Evolutionary conservation across 2,797 vertebrate genomes (phyloP).

Genomic region (Phoxinus dragarum): DNA sequence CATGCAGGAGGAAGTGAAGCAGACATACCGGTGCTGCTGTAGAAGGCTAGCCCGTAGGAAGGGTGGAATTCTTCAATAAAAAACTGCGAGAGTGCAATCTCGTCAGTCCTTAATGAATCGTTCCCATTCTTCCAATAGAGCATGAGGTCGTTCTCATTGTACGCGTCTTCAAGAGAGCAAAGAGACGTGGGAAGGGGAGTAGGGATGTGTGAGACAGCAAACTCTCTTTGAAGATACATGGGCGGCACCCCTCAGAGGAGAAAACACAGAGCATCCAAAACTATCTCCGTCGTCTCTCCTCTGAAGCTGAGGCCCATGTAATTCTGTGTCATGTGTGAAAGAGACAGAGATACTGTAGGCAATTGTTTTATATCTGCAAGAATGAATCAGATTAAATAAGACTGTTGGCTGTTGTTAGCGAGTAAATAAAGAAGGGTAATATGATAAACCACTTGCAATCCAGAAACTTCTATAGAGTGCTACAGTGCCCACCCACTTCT

Average conservation of each 20-base stretch:
- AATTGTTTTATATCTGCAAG: not conserved
- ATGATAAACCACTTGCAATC: not conserved
- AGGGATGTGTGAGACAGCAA: conserved; percentile 17
- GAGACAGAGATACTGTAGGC: not conserved
- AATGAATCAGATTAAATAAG: not conserved
- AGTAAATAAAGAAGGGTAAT: not conserved
- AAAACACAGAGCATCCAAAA: conserved; percentile 50
- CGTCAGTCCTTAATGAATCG: conserved; percentile 90
- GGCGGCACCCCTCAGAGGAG: conserved; percentile 64
- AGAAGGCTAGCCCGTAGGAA: conserved; percentile 91
- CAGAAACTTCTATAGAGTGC: not conserved
- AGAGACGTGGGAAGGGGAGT: not conserved
- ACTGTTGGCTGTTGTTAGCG: not conserved
- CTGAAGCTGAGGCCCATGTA: conserved; percentile 66
- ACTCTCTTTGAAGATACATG: conserved; percentile 66
- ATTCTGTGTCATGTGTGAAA: conserved; percentile 27
- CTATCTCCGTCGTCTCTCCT: conserved; percentile 51
- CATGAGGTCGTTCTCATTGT: conserved; percentile 93
- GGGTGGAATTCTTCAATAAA: conserved; percentile 94
- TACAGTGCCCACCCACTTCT: not conserved
- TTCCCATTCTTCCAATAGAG: conserved; percentile 95
- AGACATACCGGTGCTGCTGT: conserved; percentile 92
- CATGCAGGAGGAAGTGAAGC: conserved; percentile 10
- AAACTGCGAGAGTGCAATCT: conserved; percentile 94
- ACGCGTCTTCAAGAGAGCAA: conserved; percentile 84